Conservation (phyloP, 30 jellyfish, hydroid and myxozoan genomes). For the Euphysa ruthae region DNA sequence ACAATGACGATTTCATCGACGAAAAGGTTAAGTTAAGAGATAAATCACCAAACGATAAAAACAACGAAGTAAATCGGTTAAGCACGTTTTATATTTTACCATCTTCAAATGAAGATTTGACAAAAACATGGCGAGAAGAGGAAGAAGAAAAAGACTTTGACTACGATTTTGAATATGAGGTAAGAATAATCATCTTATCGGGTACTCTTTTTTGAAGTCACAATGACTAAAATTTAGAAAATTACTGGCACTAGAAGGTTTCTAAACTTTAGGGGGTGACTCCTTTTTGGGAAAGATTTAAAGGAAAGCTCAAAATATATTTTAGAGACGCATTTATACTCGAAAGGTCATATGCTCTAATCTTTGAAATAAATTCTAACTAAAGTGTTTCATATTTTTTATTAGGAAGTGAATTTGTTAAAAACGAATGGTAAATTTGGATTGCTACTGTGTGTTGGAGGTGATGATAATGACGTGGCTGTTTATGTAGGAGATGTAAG, state of each 20-base stretch:
- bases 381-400: too few species aligned
- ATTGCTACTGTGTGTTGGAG: constrained; percentile 59
- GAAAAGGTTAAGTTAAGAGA: background rate
- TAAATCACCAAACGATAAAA: background rate
- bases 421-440: constrained; percentile 46
- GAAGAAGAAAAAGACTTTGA: constrained; percentile 43
- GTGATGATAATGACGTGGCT: constrained; percentile 71
- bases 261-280: too few species aligned
- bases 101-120: background rate
- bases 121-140: constrained; percentile 1
- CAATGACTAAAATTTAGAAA: too few species aligned
- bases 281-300: too few species aligned
- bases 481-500: constrained; percentile 81
- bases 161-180: constrained; percentile 94
- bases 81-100: constrained; percentile 29
- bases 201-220: too few species aligned
- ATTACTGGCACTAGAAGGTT: too few species aligned
- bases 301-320: too few species aligned
- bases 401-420: constrained; percentile 51
- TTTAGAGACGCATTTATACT: too few species aligned
- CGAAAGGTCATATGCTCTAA: too few species aligned
- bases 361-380: too few species aligned
- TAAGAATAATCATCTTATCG: constrained; percentile 2
- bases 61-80: constrained; percentile 1
- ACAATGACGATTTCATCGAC: constrained; percentile 47